Evolutionary conservation across 2,113 vertebrate genomes (phyloP).

Genomic region (Ramphastos sulfuratus): DNA sequence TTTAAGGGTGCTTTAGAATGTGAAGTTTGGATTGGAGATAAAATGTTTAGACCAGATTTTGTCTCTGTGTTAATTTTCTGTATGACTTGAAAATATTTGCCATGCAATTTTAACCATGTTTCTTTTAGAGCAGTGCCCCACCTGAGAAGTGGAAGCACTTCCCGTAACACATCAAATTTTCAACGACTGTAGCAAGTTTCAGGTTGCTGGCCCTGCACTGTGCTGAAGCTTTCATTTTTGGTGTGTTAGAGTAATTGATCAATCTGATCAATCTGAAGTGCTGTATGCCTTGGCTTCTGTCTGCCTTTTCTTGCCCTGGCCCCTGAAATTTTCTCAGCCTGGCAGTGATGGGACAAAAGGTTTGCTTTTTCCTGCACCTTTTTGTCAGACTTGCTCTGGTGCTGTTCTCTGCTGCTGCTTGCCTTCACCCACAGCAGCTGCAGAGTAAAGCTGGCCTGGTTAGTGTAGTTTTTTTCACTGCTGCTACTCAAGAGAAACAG

Average conservation of each 20-base stretch:
- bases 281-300: not conserved
- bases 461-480: not conserved
- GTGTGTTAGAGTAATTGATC: not conserved
- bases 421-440: not conserved
- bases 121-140: not conserved
- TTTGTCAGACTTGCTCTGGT: not conserved
- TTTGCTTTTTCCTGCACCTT: not conserved
- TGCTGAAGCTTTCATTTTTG: not conserved
- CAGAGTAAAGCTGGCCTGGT: not conserved
- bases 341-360: not conserved
- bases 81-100: not conserved
- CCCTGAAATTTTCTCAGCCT: not conserved
- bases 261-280: not conserved
- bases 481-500: not conserved
- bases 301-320: not conserved
- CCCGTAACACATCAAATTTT: not conserved
- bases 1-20: not conserved
- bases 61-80: slow-evolving; percentile 43
- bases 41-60: slow-evolving; percentile 2
- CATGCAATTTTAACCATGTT: not conserved
- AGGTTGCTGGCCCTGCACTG: not conserved
- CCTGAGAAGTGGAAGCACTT: not conserved
- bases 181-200: not conserved
- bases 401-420: not conserved
- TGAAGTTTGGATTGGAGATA: slow-evolving; percentile 12